Base-by-base conservation (phyloP, 2,113 vertebrate species). In the Xenopus tropicalis region DNA sequence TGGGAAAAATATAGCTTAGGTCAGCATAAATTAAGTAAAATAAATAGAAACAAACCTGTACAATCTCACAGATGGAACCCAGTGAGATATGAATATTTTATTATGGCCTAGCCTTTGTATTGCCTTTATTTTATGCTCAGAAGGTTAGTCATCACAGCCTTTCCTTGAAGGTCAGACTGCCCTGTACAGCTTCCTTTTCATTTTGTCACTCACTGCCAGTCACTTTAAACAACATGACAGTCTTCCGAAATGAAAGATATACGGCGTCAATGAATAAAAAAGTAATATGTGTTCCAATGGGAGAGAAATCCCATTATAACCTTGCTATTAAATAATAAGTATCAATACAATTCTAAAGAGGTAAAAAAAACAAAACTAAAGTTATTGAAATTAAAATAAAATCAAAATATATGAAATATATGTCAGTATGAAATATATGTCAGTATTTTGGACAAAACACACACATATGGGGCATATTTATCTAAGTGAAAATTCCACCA, bases 131-230 rank as follows among this genome's bases (percentile, higher is more conserved):
- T 59, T 75, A 68, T 69, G 29, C 56, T 62, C 72, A 61, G 72
- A 75, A 75, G 72, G 72, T 75, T 44, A 75, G 58, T 66, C 58
- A 20, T 75, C 72, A 62, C 72, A 61, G 72, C 14, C 65, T 75
- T 69, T 68, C 69, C 72, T 75, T 75, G 72, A 75, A 75, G 72
- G 72, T 75, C 72, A 75, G 61, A 75, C 72, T 69, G 66, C 72
- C 66, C 72, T 62, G 66, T 54, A 75, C 72, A 75, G 66, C 65
- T 61, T 68, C 66, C 58, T 69, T 75, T 66, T 69, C 66, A 69
- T 75, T 58, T 75, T 75, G 72, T 75, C 72, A 75, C 19, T 75
- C 72, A 75, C 46, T 69, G 72, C 20, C 66, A 68, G 65, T 69
- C 72, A 69, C 59, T 75, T 67, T 52, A 62, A 75, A 62, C 48